A percentile compares a stretch with the other conserved stretches of the same genome.
Conservation (phyloP, 2,113 vertebrate species). For the Rousettus leschenaultii region DNA sequence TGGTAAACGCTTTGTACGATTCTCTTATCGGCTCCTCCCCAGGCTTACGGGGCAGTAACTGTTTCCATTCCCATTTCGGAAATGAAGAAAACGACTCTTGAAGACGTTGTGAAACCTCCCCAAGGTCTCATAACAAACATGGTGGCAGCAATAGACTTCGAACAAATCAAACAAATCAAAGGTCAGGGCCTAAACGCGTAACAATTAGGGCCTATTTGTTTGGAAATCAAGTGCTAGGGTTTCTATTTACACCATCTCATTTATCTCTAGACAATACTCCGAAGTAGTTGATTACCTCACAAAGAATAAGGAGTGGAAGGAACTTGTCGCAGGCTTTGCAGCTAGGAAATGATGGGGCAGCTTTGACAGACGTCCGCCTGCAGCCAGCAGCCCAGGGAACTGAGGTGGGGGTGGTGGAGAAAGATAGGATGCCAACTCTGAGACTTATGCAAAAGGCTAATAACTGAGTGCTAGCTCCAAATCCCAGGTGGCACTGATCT, state of each 20-base stretch:
- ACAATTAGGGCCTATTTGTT: not conserved
- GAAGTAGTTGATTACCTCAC: not conserved
- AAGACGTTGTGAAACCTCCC: not conserved
- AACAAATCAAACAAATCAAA: not conserved
- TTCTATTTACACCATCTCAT: not conserved
- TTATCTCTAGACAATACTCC: not conserved
- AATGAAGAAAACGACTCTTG: not conserved
- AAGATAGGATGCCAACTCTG: rapidly evolving
- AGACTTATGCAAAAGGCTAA: not conserved
- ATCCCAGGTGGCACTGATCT: not conserved
- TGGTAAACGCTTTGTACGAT: too few relatives aligned
- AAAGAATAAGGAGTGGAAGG: not conserved
- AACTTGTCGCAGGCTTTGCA: not conserved
- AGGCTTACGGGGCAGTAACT: not conserved
- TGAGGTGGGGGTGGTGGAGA: rapidly evolving
- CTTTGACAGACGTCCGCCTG: not conserved
- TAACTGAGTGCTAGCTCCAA: not conserved
- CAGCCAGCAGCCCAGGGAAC: not conserved
- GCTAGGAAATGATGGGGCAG: not conserved
- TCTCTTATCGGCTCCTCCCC: not conserved
- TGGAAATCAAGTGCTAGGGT: not conserved
- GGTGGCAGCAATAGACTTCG: not conserved
- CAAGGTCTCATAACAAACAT: not conserved
- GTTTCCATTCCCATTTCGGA: not conserved
- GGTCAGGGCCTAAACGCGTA: not conserved